Base-by-base conservation (phyloP, 2,797 vertebrate genomes). In the Tapera naevia region DNA sequence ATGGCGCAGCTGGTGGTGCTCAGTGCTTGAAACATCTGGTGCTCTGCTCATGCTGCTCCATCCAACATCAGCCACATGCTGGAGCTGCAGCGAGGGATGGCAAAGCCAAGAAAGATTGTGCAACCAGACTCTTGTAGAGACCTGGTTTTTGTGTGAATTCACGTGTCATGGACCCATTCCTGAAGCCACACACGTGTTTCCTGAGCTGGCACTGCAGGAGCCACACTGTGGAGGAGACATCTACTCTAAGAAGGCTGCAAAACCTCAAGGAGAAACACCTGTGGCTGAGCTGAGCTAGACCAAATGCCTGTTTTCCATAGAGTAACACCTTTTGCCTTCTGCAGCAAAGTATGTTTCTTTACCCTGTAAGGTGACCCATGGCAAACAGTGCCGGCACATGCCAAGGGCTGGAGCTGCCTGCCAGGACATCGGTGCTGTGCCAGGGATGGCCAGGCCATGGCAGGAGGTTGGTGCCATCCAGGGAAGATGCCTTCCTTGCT, bases 1-100 rank as follows among this genome's bases (percentile, higher is more conserved):
- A 0, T 0, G 1, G 70, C 13, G 11, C 71, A 67, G 60, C 48
- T 3, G 0, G 46, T 35, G 60, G 56, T 53, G 45, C 41, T 86
- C 57, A 45, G 41, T 3, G 1, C 39, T 65, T 66, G 62, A 60
- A 84, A 79, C 33, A 50, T 50, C 23, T 75, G 81, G n/a, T 51
- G 60, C 51, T 81, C 30, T 79, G 74, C 70, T 87, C 2, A 2
- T 25, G n/a, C 56, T 76, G 64, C 16, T 65, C 35, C 51, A 25
- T 81, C 78, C 57, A 50, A 12, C 13, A 0, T 64, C 65, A 80
- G 66, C n/a, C 80, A 41, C 41, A 4, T 7, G 25, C 35, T 0
- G 0, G 60, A 70, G 48, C 41, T 60, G 25, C 64, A 64, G 78
- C 1, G 2, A 67, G 64, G 23, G 43, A 54, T 39, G 43, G 79